Evolutionary conservation across 2,888 invertebrate species (phyloP), one percentile per base, ranked within the genome.

Genomic region (Troilus luridus): DNA sequence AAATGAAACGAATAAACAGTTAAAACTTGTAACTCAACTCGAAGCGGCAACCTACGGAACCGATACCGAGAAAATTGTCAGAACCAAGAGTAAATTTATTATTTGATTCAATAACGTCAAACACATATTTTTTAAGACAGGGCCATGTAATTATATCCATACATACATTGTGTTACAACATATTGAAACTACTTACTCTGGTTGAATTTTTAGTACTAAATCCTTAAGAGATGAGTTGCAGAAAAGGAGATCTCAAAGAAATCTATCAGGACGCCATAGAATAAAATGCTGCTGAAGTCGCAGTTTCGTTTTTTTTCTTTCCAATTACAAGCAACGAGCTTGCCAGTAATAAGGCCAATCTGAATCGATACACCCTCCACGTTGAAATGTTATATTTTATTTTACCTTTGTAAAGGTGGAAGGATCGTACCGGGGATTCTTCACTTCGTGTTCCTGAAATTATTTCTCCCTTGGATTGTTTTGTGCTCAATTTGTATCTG

Each of bases 301-400:
- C 54, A 54, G 24, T 72, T 72, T 14, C 12, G 6, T 41, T n/a
- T n/a, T n/a, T n/a, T n/a, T 85, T 6, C n/a, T 85, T 56, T 11
- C 11, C 85, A 85, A 56, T 85, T 85, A 56, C n/a, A n/a, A n/a
- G 11, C n/a, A n/a, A 56, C 12, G 85, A 85, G 85, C 56, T 85
- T 54, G 85, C 85, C 56, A 85, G 56, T 85, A 85, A 85, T 58
- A 56, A 85, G 85, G 85, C 56, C 85, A 58, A 85, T 85, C 11
- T 85, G n/a, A 56, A 85, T 85, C 85, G 41, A 85, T 85, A 85
- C n/a, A 56, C 0, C 14, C 72, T 41, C 17, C 17, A 41, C 8
- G 11, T 41, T 14, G 41, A 77, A 77, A 77, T 77, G 5, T 77
- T 17, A 77, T 41, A 27, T 14, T 27, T 72, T 41, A 12, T 10